Conservation (phyloP, 2,888 invertebrate species). For the Parnassius smintheus region DNA sequence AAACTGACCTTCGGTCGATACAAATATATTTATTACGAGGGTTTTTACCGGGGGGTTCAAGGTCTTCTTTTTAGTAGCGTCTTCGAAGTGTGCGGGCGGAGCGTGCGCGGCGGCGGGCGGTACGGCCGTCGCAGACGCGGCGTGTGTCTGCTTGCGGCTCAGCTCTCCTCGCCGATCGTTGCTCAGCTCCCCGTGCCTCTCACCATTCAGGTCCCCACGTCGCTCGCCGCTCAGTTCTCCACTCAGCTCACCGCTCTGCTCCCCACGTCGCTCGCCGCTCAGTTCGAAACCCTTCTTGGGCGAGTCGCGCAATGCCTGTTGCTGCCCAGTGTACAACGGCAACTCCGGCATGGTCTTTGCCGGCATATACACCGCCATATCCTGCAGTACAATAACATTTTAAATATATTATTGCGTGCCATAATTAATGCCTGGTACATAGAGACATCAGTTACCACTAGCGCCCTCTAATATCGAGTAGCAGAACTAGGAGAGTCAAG, state of each 20-base stretch:
- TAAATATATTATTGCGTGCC: too few relatives aligned
- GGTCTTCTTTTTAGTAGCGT: constrained; percentile 38
- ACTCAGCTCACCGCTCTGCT: constrained; percentile 53
- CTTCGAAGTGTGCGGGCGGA: constrained; percentile 26
- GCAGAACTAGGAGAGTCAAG: too few relatives aligned
- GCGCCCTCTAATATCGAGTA: too few relatives aligned
- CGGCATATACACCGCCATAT: constrained; percentile 53
- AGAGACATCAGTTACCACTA: too few relatives aligned
- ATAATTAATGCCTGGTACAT: too few relatives aligned
- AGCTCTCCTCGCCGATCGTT: constrained; percentile 55
- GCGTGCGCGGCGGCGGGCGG: constrained; percentile 28
- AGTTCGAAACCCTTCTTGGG: constrained; percentile 65
- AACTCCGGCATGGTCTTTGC: constrained; percentile 67
- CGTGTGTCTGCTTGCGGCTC: constrained; percentile 47
- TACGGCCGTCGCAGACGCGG: constrained; percentile 29
- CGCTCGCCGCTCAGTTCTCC: constrained; percentile 58
- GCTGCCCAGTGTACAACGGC: constrained; percentile 55
- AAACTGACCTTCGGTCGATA: too few relatives aligned
- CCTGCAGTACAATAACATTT: constrained; percentile 37
- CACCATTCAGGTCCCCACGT: constrained; percentile 47
- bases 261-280: constrained; percentile 27
- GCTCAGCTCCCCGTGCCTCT: constrained; percentile 48
- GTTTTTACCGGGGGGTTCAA: constrained; percentile 31
- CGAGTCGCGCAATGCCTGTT: constrained; percentile 59
- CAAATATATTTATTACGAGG: too few relatives aligned